Evolutionary conservation across 2,888 invertebrate species (phyloP).

Genomic region (Aspidapion aeneum): DNA sequence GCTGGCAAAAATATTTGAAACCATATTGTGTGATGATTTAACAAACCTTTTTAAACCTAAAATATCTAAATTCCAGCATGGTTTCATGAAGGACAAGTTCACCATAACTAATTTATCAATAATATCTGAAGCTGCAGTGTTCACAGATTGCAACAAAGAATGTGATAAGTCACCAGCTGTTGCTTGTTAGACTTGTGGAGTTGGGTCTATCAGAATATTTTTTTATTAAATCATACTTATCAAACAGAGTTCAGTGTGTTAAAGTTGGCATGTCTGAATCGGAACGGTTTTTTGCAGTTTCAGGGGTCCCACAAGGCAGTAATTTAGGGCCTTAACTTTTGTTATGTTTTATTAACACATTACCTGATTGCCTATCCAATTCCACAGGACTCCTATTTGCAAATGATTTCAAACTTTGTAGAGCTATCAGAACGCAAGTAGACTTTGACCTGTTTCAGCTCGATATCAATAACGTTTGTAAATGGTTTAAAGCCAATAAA

Average conservation of each 20-base stretch:
- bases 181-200: background rate
- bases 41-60: background rate
- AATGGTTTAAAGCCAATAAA: background rate
- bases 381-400: background rate
- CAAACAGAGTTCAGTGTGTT: background rate
- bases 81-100: background rate
- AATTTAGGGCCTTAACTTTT: background rate
- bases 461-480: background rate
- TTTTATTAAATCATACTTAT: background rate
- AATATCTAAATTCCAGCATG: background rate
- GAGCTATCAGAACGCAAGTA: background rate
- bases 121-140: background rate
- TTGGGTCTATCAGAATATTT: background rate
- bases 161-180: background rate
- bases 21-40: background rate
- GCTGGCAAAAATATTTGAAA: background rate
- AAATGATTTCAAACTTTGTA: conserved; percentile 1
- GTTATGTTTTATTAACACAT: background rate
- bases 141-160: too few species aligned
- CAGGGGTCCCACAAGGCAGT: background rate
- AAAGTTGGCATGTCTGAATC: background rate
- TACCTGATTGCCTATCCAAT: background rate
- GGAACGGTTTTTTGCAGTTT: background rate
- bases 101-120: background rate
- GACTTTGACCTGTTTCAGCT: background rate